These are phyloP conservation scores for Neuroscelio doddi DNA, from an alignment of 2,888 invertebrate genomes.

Conservation along the genomic window DNA sequence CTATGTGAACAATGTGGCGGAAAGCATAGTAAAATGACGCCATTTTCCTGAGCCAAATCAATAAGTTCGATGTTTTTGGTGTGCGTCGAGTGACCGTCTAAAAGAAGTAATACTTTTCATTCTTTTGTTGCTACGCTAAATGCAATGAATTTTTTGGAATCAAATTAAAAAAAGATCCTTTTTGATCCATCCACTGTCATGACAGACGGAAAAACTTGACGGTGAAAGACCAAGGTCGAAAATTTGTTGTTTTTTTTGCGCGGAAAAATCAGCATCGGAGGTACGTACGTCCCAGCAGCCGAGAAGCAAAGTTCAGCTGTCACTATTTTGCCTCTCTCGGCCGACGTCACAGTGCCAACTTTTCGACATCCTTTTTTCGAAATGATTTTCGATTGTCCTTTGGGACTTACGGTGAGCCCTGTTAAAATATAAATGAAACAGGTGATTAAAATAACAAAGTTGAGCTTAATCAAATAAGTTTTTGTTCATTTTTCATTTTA, in stretches of 20 bases:
- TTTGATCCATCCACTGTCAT: slow-evolving; percentile 2
- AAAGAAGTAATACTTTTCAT: slow-evolving; percentile 57
- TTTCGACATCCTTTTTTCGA: slow-evolving; percentile 6
- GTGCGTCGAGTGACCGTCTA: slow-evolving; percentile 63
- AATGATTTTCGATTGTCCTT: slow-evolving; percentile 1
- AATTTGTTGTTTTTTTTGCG: slow-evolving; percentile 1
- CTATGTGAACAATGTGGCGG: slow-evolving; percentile 57
- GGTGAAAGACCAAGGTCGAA: slow-evolving; percentile 1
- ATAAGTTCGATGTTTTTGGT: slow-evolving; percentile 59
- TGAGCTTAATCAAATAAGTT: background rate
- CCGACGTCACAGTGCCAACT: slow-evolving; percentile 8
- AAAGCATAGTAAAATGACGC: slow-evolving; percentile 60
- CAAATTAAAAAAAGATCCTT: background rate
- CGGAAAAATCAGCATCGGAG: slow-evolving; percentile 2
- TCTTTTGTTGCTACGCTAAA: background rate
- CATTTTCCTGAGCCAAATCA: slow-evolving; percentile 51
- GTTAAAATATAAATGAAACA: background rate
- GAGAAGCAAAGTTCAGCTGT: slow-evolving; percentile 9
- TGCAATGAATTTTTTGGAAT: background rate
- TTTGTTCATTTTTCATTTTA: no score
- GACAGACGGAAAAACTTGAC: background rate
- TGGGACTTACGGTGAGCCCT: background rate
- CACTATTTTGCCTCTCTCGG: slow-evolving; percentile 7
- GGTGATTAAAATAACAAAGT: no score
- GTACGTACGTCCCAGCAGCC: slow-evolving; percentile 1